Evolutionary conservation across 2,113 vertebrate species (phyloP), one percentile per base, ranked within the genome.

Genomic region (Corvus hawaiiensis): DNA sequence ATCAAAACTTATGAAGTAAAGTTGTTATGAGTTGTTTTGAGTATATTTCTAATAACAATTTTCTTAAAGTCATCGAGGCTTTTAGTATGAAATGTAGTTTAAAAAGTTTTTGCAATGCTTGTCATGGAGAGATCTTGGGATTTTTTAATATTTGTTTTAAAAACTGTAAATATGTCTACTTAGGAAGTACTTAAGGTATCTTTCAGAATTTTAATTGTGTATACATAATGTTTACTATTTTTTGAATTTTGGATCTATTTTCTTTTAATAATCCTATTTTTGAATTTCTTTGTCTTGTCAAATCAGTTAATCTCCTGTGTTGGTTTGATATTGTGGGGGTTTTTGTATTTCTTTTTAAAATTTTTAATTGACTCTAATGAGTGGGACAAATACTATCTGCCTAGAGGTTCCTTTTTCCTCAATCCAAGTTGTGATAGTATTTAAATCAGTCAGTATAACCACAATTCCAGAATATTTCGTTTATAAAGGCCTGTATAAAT

Each of bases 41-140:
- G 22, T 79, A 21, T 27, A 39, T 58, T 94, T 85, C 71, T 71
- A 22, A 48, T 80, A 39, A 16, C 3, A 37, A 5, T 80, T 51
- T 55, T 73, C 21, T 69, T 46, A 33, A 80, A 69, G 43, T 48
- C 27, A 16, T n/a, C 16, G 15, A 66, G 23, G 7, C 35, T 76
- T 93, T 68, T 73, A 43, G 23, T 59, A 46, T 1, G 1, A 89
- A 69, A 58, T 64, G 5, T 6, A 48, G 20, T 84, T 89, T 23
- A n/a, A 89, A 84, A 89, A 77, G 7, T 58, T 30, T 44, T 88
- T 93, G 15, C 17, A 48, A 1, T 74, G 48, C 16, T 18, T 71
- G 0, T 74, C 6, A 3, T 1, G 3, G 35, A 71, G 12, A 26
- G 69, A 26, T 16, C 3, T 67, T 63, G 7, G n/a, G 11, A 13